These are phyloP conservation scores for Varanus komodoensis DNA, from an alignment of 2,113 vertebrate species.

Conservation along the genomic window DNA sequence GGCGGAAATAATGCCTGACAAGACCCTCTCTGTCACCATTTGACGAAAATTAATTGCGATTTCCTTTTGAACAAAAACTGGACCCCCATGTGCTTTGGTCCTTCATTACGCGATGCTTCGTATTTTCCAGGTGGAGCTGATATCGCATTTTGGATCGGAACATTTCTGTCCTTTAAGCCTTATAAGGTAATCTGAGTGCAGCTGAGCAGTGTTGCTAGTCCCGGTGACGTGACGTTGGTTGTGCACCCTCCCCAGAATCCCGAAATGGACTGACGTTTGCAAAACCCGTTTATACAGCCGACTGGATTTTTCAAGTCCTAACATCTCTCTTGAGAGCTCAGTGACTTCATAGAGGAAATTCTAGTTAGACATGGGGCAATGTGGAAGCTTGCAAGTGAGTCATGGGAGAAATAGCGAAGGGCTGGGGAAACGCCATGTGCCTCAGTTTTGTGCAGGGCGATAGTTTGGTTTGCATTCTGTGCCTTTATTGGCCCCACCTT, in stretches of 20 bases:
- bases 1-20: slow-evolving; percentile 67
- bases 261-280: neutral
- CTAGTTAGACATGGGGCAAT: neutral
- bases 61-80: slow-evolving; percentile 18
- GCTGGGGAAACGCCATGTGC: too few species aligned
- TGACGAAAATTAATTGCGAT: slow-evolving; percentile 50
- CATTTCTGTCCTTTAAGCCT: slow-evolving; percentile 99
- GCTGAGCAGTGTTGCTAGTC: slow-evolving; percentile 12
- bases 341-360: neutral
- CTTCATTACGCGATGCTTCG: slow-evolving; percentile 54
- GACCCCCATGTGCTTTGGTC: neutral
- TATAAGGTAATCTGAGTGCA: slow-evolving; percentile 85
- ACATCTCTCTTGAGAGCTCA: neutral
- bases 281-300: neutral
- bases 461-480: neutral
- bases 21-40: slow-evolving; percentile 50
- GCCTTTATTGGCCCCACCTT: neutral
- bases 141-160: slow-evolving; percentile 98
- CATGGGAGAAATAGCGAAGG: neutral
- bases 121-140: slow-evolving; percentile 89
- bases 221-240: neutral
- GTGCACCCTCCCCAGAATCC: neutral
- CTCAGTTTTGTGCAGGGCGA: neutral
- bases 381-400: neutral
- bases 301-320: neutral